Evolutionary conservation across 2,113 vertebrate genomes (phyloP).

Genomic region (Myiopsitta monachus): DNA sequence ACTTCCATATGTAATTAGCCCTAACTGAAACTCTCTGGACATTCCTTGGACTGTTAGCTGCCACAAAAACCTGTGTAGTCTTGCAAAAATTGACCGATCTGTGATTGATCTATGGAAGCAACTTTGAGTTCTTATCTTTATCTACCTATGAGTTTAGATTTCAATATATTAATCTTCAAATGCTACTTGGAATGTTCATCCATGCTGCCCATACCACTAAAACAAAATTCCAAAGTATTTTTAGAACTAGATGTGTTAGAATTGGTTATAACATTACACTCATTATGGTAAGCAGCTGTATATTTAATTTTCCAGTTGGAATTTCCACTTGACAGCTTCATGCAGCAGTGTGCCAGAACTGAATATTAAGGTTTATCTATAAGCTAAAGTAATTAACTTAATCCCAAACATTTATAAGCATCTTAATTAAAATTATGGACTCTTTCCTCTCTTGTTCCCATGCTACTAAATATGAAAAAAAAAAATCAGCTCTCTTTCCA

Average conservation of each 20-base stretch:
- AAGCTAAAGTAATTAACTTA: constrained; percentile 49
- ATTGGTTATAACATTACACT: constrained; percentile 3
- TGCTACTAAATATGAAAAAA: not conserved
- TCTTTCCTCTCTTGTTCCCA: not conserved
- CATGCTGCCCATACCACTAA: not conserved
- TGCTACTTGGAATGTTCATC: not conserved
- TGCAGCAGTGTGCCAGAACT: constrained; percentile 10
- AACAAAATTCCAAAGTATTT: not conserved
- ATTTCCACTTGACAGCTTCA: constrained; percentile 27
- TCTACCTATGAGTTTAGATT: not conserved
- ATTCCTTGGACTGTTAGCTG: not conserved
- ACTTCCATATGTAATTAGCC: not conserved
- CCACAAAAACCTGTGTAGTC: not conserved
- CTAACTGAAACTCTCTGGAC: not conserved
- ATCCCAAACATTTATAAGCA: constrained; percentile 22
- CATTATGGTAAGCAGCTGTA: not conserved
- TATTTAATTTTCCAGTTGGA: constrained; percentile 44
- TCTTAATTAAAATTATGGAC: constrained; percentile 45
- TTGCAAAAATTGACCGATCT: not conserved
- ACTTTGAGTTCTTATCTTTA: not conserved
- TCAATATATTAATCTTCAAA: not conserved
- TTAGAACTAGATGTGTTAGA: not conserved
- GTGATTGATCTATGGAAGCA: not conserved
- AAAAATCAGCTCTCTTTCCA: not conserved
- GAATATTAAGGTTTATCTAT: not conserved